Percentiles rank a stretch among this genome's conserved stretches.
phyloP scores from a whole-genome alignment of 2,888 invertebrate genomes.

The Mythimna ferrago region DNA sequence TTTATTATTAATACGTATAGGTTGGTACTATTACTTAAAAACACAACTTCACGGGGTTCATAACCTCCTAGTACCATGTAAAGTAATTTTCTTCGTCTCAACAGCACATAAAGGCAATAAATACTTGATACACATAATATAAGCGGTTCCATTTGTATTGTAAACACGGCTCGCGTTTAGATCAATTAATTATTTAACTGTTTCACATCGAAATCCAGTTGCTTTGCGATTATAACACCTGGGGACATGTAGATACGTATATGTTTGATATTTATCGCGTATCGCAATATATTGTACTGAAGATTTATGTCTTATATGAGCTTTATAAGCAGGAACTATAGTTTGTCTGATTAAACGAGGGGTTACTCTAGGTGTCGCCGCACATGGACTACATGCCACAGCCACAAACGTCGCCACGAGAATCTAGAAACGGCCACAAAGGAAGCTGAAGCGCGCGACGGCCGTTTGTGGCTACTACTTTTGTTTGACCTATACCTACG shows the following conservation, averaged over 20 bases:
- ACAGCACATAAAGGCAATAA: slow-evolving; percentile 45
- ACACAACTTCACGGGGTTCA: slow-evolving; percentile 9
- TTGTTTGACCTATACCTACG: no score
- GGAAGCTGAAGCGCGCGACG: no score
- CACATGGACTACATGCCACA: no score
- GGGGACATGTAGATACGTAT: slow-evolving; percentile 4
- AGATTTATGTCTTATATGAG: slow-evolving; percentile 25
- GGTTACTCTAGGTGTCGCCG: not conserved
- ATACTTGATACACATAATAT: slow-evolving; percentile 68
- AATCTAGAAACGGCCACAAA: no score
- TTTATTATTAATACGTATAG: not conserved
- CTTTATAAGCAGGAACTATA: not conserved
- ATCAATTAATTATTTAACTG: slow-evolving; percentile 65
- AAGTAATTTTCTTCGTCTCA: slow-evolving; percentile 39
- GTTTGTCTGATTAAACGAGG: slow-evolving; percentile 4
- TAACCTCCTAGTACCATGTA: slow-evolving; percentile 7
- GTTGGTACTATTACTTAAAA: not conserved
- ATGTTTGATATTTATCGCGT: slow-evolving; percentile 3
- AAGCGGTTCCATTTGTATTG: slow-evolving; percentile 57
- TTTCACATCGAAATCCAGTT: slow-evolving; percentile 43
- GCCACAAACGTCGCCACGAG: no score
- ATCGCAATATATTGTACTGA: slow-evolving; percentile 5
- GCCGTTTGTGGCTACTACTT: no score
- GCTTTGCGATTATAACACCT: slow-evolving; percentile 46
- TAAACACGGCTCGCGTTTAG: slow-evolving; percentile 54